Evolutionary conservation across 2,888 invertebrate genomes (phyloP).

Genomic region (Pristionchus exspectatus): DNA sequence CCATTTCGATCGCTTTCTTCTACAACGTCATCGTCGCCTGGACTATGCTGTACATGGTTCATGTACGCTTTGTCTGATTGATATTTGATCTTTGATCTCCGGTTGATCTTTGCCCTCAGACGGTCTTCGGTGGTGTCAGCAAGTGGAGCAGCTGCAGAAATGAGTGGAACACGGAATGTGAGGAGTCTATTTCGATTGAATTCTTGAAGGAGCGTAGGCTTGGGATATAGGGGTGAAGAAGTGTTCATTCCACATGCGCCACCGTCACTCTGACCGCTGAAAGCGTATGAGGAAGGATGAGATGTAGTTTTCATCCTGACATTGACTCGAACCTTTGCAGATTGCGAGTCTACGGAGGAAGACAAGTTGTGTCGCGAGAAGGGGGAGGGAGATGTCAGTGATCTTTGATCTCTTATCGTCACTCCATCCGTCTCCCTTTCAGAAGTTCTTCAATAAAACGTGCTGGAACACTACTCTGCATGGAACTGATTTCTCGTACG

Average conservation of each 20-base stretch:
- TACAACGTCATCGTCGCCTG: constrained; percentile 74
- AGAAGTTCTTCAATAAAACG: background rate
- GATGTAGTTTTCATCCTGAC: no score
- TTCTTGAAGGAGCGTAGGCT: background rate
- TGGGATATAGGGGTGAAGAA: no score
- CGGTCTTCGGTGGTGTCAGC: constrained; percentile 61
- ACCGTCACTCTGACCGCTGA: no score
- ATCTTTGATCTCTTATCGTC: background rate
- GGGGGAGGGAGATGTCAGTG: background rate
- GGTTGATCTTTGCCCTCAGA: constrained; percentile 50
- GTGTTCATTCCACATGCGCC: no score
- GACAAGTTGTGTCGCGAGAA: background rate
- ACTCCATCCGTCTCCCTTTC: background rate
- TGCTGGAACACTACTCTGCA: background rate
- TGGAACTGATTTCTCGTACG: background rate
- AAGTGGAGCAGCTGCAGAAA: constrained; percentile 65
- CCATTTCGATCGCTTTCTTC: constrained; percentile 83
- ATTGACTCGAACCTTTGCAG: background rate
- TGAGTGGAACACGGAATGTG: constrained; percentile 61
- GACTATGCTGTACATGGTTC: constrained; percentile 68
- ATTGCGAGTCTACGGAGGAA: background rate
- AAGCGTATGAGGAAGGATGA: no score
- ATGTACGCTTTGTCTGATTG: constrained; percentile 12
- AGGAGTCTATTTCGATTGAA: background rate
- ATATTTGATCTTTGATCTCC: background rate